A percentile compares a stretch with the other conserved stretches of the same genome.
Conservation (phyloP, 2,888 invertebrate species). For the Drosophila crucigera region DNA sequence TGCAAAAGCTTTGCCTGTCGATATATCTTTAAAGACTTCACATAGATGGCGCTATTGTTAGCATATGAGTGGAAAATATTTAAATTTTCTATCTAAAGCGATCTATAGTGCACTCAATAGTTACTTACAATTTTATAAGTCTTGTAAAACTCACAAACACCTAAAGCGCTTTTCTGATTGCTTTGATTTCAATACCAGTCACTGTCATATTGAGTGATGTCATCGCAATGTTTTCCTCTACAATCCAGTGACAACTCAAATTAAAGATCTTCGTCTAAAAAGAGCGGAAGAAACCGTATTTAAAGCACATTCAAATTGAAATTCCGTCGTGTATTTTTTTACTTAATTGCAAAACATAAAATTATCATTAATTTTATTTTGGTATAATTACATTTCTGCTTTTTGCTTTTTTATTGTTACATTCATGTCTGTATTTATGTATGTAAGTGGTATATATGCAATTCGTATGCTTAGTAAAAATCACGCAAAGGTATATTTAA, state of each 20-base stretch:
- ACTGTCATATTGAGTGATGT: not conserved
- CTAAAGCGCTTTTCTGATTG: not conserved
- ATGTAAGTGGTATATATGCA: slow-evolving; percentile 35
- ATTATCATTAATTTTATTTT: slow-evolving; percentile 77
- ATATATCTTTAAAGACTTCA: not conserved
- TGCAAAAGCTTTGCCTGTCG: not conserved
- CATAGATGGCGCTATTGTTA: not conserved
- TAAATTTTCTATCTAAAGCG: not conserved
- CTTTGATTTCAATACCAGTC: no score
- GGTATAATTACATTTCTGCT: slow-evolving; percentile 75
- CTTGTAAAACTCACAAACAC: not conserved
- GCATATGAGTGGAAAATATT: not conserved
- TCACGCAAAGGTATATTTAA: slow-evolving; percentile 74
- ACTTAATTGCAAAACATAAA: slow-evolving; percentile 78
- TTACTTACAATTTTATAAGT: not conserved
- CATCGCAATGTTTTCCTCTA: not conserved
- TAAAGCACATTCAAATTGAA: slow-evolving; percentile 6
- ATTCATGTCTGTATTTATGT: slow-evolving; percentile 29
- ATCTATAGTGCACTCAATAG: not conserved
- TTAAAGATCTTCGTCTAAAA: not conserved
- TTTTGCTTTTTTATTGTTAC: slow-evolving; percentile 46
- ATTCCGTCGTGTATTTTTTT: slow-evolving; percentile 20
- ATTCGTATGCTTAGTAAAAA: slow-evolving; percentile 67
- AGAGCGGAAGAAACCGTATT: slow-evolving; percentile 5
- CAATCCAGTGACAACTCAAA: not conserved